These are phyloP conservation scores for Patella pellucida DNA, from an alignment of 2,888 invertebrate genomes.

Conservation along the genomic window DNA sequence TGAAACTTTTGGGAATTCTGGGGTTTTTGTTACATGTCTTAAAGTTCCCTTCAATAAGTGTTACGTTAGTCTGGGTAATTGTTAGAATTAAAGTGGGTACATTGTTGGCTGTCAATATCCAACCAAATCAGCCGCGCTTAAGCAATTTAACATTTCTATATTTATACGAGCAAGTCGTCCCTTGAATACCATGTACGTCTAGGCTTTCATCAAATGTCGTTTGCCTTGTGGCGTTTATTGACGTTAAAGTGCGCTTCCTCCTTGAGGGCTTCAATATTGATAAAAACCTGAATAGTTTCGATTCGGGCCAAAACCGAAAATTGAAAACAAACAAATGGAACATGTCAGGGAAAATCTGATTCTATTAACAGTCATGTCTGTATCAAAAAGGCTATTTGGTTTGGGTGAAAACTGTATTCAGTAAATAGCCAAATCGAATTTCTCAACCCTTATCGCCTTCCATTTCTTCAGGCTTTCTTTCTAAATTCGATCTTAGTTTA, in stretches of 20 bases:
- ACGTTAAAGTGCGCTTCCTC: background rate
- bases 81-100: no score
- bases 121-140: no score
- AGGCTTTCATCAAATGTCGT: conserved; percentile 3
- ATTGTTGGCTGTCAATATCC: no score
- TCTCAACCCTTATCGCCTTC: background rate
- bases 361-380: conserved; percentile 9
- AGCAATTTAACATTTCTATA: background rate
- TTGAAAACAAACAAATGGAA: conserved; percentile 7
- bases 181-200: background rate
- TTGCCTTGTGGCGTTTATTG: conserved; percentile 5
- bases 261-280: conserved; percentile 1
- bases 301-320: background rate
- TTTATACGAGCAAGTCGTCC: background rate
- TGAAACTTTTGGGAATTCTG: no score
- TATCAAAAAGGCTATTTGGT: conserved; percentile 10
- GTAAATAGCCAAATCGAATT: conserved; percentile 12
- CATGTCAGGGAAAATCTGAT: conserved; percentile 7
- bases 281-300: conserved; percentile 9
- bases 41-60: no score
- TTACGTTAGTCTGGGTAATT: no score
- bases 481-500: background rate
- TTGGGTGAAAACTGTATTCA: conserved; percentile 6
- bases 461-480: background rate
- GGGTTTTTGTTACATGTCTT: no score